Base-by-base conservation (phyloP, 2,888 invertebrate species). In the Galerucella pusilla region DNA sequence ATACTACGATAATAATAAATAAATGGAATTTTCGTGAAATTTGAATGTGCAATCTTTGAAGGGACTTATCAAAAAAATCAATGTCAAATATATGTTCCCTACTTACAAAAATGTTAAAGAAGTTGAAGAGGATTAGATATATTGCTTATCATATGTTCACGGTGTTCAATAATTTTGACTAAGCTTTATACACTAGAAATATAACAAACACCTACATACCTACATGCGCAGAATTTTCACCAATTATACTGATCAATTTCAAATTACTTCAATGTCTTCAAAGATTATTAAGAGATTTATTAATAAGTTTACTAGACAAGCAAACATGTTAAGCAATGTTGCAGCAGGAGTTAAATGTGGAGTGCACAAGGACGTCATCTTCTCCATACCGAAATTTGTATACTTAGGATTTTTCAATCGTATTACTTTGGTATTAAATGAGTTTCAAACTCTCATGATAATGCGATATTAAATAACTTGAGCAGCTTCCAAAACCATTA, bases 21-120 rank as follows among this genome's bases (percentile, higher is more conserved):
- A 28, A 77, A 74, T 75, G 73, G 74, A 71, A 71, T 63, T 66
- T 71, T 69, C 68, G 66, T 71, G 73, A 71, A 71, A 68, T 68
- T 73, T 75, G 64, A 71, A 75, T 75, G 77, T 77, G 77, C 74
- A 75, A 75, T 73, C 74, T 76, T 70, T 63, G 63, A 71, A 74
- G 73, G 75, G 75, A 77, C 75, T 75, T 75, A 74, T 74, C 63
- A 69, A 69, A 57, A 20, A 73, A 57, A 72, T 77, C 46, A 67
- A 74, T 77, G 76, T 75, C 64, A 69, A 42, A 42, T 35, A 46
- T 68, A 68, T 70, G 68, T 75, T 63, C 52, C 46, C 54, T 67
- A 60, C 42, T 25, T 10, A 59, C 16, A 69, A 20, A 45, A 45
- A 3, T 57, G 65, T 16, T 57, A 45, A 42, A 35, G 45, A 16